Conservation (phyloP, 2,888 invertebrate species). For the Mylabris sibirica region DNA sequence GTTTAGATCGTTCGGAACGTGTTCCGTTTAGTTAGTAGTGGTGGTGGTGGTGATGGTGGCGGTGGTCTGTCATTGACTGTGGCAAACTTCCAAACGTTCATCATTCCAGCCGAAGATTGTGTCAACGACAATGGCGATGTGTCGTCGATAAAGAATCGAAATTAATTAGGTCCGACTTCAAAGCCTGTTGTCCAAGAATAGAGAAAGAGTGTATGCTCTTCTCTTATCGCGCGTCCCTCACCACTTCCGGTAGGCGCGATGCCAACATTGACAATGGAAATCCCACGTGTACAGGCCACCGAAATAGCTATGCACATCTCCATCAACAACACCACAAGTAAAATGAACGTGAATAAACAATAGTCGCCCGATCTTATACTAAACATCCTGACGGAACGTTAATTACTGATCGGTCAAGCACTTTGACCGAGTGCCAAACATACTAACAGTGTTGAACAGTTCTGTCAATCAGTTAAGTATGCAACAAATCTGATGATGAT, state of each 20-base stretch:
- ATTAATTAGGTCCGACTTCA: constrained; percentile 58
- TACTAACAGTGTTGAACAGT: constrained; percentile 34
- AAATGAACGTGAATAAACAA: constrained; percentile 15
- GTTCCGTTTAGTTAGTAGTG: neutral
- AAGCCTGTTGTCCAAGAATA: constrained; percentile 57
- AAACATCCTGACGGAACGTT: constrained; percentile 19
- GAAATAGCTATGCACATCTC: constrained; percentile 40
- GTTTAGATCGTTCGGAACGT: constrained; percentile 12
- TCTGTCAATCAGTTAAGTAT: constrained; percentile 51
- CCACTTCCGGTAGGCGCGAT: constrained; percentile 58
- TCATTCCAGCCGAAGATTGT: constrained; percentile 6
- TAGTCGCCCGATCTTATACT: constrained; percentile 18
- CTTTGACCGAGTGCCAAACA: constrained; percentile 41
- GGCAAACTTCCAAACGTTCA: constrained; percentile 11
- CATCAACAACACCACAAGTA: constrained; percentile 48
- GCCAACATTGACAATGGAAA: constrained; percentile 62
- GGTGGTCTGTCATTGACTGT: constrained; percentile 9
- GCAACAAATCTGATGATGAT: constrained; percentile 31
- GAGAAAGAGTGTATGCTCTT: constrained; percentile 50
- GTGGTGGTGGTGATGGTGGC: too few relatives aligned
- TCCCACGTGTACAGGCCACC: constrained; percentile 46
- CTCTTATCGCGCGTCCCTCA: constrained; percentile 43
- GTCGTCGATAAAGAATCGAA: constrained; percentile 53
- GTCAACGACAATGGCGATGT: constrained; percentile 32
- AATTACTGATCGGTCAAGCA: constrained; percentile 26